phyloP scores from a whole-genome alignment of 2,888 invertebrate species.

The Oasisia sp. region DNA sequence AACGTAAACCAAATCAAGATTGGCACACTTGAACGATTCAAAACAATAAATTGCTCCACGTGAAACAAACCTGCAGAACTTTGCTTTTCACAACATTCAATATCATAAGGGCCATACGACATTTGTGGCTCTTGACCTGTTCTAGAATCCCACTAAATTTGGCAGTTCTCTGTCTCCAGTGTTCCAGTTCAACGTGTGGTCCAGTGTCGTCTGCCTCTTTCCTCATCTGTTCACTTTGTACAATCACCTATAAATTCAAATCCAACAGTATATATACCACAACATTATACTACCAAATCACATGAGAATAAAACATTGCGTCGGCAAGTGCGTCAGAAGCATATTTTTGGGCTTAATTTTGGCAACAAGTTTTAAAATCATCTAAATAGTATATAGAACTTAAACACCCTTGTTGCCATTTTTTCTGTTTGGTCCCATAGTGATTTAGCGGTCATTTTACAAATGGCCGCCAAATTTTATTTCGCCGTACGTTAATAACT shows the following conservation, averaged over 20 bases:
- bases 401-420: no score
- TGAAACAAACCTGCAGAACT: slow-evolving; percentile 52
- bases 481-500: no score
- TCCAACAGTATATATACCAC: background rate
- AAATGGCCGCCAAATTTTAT: no score
- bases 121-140: slow-evolving; percentile 56
- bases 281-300: background rate
- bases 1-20: background rate
- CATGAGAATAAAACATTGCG: no score
- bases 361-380: no score
- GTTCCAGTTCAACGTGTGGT: slow-evolving; percentile 70
- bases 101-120: slow-evolving; percentile 58
- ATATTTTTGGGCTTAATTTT: no score
- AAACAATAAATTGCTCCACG: background rate
- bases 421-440: no score
- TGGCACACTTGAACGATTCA: background rate
- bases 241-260: slow-evolving; percentile 68
- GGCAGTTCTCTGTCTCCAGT: slow-evolving; percentile 60
- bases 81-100: slow-evolving; percentile 45
- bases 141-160: slow-evolving; percentile 39
- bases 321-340: no score
- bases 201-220: slow-evolving; percentile 84
- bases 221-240: slow-evolving; percentile 86
- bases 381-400: no score
- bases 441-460: no score